Percentiles rank a stretch among this genome's conserved stretches.
Evolutionary conservation across 2,113 vertebrate genomes (phyloP).

Genomic region (Apteryx mantelli): DNA sequence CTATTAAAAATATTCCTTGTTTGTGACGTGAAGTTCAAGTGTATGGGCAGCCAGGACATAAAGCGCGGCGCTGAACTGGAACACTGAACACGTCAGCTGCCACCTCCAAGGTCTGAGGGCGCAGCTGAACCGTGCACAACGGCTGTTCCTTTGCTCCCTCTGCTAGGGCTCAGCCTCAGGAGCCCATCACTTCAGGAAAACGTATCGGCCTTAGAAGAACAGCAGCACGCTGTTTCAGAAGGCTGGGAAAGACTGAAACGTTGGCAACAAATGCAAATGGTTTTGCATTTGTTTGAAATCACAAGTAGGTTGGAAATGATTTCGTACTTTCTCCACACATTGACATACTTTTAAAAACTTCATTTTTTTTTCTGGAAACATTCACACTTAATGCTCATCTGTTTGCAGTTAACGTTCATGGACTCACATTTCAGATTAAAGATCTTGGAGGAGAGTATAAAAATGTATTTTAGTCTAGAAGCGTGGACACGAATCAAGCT

Average conservation of each 20-base stretch:
- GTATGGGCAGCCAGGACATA: neutral
- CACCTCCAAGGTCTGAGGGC: neutral
- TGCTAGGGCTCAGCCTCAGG: neutral
- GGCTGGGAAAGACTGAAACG: neutral
- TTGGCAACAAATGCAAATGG: neutral
- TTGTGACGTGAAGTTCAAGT: conserved; percentile 19
- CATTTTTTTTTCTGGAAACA: neutral
- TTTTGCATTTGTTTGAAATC: neutral
- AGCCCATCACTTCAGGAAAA: neutral
- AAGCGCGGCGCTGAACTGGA: neutral
- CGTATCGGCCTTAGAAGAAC: neutral
- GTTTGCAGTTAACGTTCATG: neutral
- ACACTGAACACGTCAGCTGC: neutral
- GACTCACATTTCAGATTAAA: neutral
- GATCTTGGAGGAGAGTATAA: neutral
- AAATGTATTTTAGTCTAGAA: neutral
- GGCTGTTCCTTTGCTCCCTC: neutral
- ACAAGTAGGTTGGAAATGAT: neutral
- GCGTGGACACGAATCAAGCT: fast-evolving
- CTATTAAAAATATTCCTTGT: conserved; percentile 25
- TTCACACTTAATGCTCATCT: neutral
- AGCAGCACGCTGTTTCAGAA: neutral
- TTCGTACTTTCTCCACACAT: neutral
- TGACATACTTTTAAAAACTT: neutral
- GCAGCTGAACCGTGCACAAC: neutral